A percentile compares a stretch with the other conserved stretches of the same genome.
Conservation (phyloP, 2,113 vertebrate genomes). For the Apus apus region DNA sequence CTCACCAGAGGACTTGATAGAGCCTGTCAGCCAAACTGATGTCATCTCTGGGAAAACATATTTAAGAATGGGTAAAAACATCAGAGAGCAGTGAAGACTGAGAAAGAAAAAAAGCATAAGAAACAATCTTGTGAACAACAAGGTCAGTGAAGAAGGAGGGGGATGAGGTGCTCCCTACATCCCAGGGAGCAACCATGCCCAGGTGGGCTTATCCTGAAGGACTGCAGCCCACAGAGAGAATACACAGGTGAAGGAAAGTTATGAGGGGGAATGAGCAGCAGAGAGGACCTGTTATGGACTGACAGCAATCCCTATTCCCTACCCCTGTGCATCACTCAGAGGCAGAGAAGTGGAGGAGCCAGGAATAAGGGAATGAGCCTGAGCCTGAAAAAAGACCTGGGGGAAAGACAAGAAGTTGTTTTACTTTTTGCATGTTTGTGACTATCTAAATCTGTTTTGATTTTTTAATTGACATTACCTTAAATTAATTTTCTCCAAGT, state of each 20-base stretch:
- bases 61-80: neutral
- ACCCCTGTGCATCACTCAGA: accelerated
- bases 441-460: neutral
- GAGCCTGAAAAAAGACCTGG: neutral
- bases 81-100: neutral
- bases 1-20: neutral
- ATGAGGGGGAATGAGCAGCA: neutral
- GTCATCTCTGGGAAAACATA: accelerated
- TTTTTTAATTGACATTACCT: neutral
- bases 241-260: accelerated
- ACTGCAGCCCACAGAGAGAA: neutral
- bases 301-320: accelerated
- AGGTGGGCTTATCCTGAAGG: neutral
- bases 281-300: neutral
- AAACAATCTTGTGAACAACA: neutral
- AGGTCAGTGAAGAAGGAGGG: no score
- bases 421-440: neutral
- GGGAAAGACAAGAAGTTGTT: neutral
- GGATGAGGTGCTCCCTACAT: neutral
- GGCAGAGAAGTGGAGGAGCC: neutral
- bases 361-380: neutral
- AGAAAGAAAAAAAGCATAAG: neutral
- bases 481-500: no score
- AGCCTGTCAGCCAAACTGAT: neutral
- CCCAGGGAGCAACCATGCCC: accelerated